Base-by-base conservation (phyloP, 1,140 invertebrate species). In the Drosophila subobscura region DNA sequence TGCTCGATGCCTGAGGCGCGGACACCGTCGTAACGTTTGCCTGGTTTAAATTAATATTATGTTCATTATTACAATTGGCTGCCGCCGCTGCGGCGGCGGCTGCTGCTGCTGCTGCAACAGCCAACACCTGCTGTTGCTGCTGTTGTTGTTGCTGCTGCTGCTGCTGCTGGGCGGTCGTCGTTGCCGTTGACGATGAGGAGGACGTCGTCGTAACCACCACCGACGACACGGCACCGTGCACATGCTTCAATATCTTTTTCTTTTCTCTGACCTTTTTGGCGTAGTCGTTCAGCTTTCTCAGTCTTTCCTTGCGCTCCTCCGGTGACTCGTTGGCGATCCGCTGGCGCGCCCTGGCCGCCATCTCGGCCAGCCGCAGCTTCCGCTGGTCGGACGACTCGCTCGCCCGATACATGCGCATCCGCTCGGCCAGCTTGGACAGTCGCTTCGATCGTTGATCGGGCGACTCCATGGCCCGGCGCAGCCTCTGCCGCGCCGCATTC, bases 311-410 rank as follows among this genome's bases (percentile, higher is more conserved):
- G 5, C 93, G 92, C 77, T 93, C 92, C 29, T 93, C 93, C 7
- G 91, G 90, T 14, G 92, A 91, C 73, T 94, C 93, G 66, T 92
- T 93, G 25, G 93, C 93, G 6, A 93, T 91, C 45, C 93, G 89
- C 23, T 92, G 91, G 0, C 93, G 90, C 23, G 91, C 91, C 14
- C 91, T 55, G 12, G 92, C 92, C n/a, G 93, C 93, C 93, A 93
- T 93, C 45, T 93, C 91, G 5, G 93, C 91, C 27, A 94, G 77
- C 0, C 93, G 90, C 5, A 89, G 85, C 33, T 92, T 92, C 33
- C 93, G 89, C 60, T 93, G 93, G 41, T 93, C 92, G 14, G 81
- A 78, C 12, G 92, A 92, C 70, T 94, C 93, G 52, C 83, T 91
- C 44, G 90, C 85, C 16, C 91, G 53, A 52, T 91, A 91, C 66